Conservation (phyloP, 2,113 vertebrate genomes). For the Rhizomys pruinosus region DNA sequence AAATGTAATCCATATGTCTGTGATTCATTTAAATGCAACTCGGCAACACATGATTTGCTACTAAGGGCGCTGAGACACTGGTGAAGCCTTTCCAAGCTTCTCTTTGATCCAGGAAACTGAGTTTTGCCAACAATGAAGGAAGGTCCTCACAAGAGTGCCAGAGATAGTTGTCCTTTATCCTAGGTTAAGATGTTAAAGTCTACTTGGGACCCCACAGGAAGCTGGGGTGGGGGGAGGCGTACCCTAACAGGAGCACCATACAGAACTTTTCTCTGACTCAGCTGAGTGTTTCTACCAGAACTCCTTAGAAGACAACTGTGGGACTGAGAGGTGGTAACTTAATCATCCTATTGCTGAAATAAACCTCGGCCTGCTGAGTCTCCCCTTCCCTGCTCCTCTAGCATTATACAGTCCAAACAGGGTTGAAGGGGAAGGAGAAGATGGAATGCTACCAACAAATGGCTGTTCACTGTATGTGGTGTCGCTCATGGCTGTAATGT, state of each 20-base stretch:
- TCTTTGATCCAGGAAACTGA: constrained; percentile 67
- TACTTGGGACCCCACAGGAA: not conserved
- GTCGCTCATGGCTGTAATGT: not conserved
- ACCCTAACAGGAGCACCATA: not conserved
- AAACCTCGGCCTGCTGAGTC: not conserved
- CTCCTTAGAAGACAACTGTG: not conserved
- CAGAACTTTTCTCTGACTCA: not conserved
- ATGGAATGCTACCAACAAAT: not conserved
- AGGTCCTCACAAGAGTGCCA: constrained; percentile 38
- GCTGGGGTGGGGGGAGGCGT: not conserved
- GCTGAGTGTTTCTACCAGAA: not conserved
- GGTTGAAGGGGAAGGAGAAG: not conserved
- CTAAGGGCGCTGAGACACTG: not conserved
- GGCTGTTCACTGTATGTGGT: not conserved
- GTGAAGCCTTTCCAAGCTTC: constrained; percentile 54
- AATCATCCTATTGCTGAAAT: not conserved
- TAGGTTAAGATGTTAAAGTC: not conserved
- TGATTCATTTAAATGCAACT: constrained; percentile 60
- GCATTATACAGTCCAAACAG: not conserved
- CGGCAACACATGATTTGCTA: not conserved
- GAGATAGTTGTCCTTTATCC: not conserved
- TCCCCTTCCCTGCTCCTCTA: not conserved
- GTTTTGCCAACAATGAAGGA: constrained; percentile 54
- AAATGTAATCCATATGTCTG: constrained; percentile 75
- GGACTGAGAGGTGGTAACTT: not conserved